Percentiles rank a stretch among this genome's conserved stretches.
phyloP scores from a whole-genome alignment of 2,888 invertebrate species.

The Cheilosia soror region DNA sequence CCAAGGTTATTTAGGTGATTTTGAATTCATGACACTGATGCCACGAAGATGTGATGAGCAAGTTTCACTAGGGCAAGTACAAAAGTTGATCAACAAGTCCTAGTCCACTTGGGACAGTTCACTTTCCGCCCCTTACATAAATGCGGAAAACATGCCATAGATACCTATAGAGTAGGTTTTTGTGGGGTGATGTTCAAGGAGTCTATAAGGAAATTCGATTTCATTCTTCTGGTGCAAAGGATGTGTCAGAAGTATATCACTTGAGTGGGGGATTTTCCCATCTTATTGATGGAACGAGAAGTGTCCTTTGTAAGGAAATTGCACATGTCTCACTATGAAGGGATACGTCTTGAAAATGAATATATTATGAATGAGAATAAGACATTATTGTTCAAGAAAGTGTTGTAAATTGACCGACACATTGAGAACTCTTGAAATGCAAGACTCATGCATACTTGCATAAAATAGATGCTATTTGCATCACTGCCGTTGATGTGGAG shows the following conservation, averaged over 20 bases:
- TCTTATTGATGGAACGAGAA: constrained; percentile 6
- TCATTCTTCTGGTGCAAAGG: not conserved
- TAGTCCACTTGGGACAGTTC: constrained; percentile 24
- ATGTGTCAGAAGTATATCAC: not conserved
- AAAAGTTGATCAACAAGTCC: constrained; percentile 31
- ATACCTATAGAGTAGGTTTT: not conserved
- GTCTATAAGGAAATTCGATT: constrained; percentile 17
- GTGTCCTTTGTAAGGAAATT: constrained; percentile 32
- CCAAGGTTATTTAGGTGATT: constrained; percentile 21
- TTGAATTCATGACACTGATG: constrained; percentile 28
- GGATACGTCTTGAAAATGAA: not conserved
- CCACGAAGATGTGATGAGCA: constrained; percentile 10
- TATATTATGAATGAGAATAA: not conserved
- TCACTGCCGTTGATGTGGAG: no score
- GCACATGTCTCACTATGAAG: not conserved
- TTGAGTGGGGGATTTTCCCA: constrained; percentile 16
- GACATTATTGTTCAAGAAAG: not conserved
- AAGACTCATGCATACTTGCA: not conserved
- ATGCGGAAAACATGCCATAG: not conserved
- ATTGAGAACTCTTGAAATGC: not conserved
- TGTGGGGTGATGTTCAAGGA: not conserved
- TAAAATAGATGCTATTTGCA: not conserved
- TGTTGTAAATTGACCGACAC: not conserved
- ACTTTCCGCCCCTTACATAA: constrained; percentile 17
- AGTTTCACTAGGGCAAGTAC: not conserved